A percentile compares a stretch with the other conserved stretches of the same genome.
phyloP scores from a whole-genome alignment of 2,888 invertebrate species.

The Sinelater perroti region DNA sequence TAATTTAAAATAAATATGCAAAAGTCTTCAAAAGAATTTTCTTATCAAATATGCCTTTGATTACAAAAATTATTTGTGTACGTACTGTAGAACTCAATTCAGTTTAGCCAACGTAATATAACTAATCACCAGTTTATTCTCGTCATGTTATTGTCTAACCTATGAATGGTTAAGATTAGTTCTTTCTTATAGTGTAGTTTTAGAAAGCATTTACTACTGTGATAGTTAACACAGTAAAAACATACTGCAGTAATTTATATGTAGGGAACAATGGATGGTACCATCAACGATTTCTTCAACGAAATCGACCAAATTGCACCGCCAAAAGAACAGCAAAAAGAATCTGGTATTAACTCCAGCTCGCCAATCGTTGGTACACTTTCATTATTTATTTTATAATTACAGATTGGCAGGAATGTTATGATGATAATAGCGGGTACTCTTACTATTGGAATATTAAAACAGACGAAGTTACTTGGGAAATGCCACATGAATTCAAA shows the following conservation, averaged over 20 bases:
- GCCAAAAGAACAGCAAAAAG: conserved; percentile 40
- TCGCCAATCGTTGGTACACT: not conserved
- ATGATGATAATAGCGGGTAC: conserved; percentile 68
- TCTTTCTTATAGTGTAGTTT: not conserved
- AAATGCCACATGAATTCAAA: conserved; percentile 64
- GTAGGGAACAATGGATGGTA: conserved; percentile 58
- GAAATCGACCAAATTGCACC: conserved; percentile 59
- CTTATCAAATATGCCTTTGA: too few species aligned
- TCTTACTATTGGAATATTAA: conserved; percentile 72
- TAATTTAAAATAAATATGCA: too few species aligned
- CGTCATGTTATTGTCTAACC: not conserved
- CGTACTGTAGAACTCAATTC: too few species aligned
- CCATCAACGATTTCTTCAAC: conserved; percentile 58
- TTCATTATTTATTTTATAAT: conserved; percentile 34
- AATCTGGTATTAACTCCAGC: conserved; percentile 37
- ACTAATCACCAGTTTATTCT: not conserved
- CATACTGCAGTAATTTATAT: too few species aligned
- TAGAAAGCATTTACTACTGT: not conserved
- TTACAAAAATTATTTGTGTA: too few species aligned
- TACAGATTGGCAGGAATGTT: conserved; percentile 72
- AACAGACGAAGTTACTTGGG: conserved; percentile 73
- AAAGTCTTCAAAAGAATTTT: too few species aligned
- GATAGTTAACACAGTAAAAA: not conserved
- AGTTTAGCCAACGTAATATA: too few species aligned
- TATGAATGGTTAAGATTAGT: not conserved